A percentile compares a stretch with the other conserved stretches of the same genome.
phyloP scores from a whole-genome alignment of 2,888 invertebrate genomes.

The Neoascia interrupta region DNA sequence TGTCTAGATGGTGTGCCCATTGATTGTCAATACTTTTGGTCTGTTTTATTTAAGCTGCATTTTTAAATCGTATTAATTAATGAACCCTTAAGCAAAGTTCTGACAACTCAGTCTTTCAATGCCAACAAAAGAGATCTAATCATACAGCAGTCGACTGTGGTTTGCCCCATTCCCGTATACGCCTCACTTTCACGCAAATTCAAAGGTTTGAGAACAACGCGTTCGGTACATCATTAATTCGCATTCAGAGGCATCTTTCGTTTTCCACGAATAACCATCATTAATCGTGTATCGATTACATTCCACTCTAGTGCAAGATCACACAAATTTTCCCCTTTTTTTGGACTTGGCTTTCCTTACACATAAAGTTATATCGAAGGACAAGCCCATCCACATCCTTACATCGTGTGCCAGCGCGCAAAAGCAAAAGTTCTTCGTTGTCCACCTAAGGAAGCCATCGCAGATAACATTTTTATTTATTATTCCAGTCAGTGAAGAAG shows the following conservation, averaged over 20 bases:
- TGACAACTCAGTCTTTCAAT: slow-evolving; percentile 34
- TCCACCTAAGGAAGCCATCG: slow-evolving; percentile 64
- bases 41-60: too few species aligned
- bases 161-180: neutral
- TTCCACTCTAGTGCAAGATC: slow-evolving; percentile 51
- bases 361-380: too few species aligned
- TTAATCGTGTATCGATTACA: slow-evolving; percentile 66
- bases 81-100: slow-evolving; percentile 11
- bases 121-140: slow-evolving; percentile 30
- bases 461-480: slow-evolving; percentile 68
- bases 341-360: neutral
- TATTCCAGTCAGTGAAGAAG: slow-evolving; percentile 63
- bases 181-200: slow-evolving; percentile 35
- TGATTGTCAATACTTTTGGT: too few species aligned
- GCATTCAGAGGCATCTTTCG: slow-evolving; percentile 38
- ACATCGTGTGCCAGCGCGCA: slow-evolving; percentile 42
- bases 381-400: slow-evolving; percentile 7
- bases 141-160: slow-evolving; percentile 19
- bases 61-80: slow-evolving; percentile 10
- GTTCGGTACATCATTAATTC: slow-evolving; percentile 56
- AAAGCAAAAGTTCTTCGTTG: slow-evolving; percentile 18
- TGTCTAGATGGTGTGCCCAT: too few species aligned
- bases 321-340: slow-evolving; percentile 29
- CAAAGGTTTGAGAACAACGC: neutral
- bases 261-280: slow-evolving; percentile 60